Evolutionary conservation across 2,888 invertebrate genomes (phyloP).

Genomic region (Dexiosoma caninum): DNA sequence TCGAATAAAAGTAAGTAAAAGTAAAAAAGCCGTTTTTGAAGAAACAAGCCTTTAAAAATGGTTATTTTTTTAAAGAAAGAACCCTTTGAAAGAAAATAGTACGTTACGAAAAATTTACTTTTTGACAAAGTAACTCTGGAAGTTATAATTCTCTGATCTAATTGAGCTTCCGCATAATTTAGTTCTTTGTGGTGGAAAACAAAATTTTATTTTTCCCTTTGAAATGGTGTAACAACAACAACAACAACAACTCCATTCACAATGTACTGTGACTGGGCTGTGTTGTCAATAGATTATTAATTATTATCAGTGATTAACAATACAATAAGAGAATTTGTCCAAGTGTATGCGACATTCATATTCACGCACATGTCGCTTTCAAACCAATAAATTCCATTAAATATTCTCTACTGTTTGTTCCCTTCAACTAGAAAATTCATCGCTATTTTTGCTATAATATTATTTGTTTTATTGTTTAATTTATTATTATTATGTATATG

Average conservation of each 20-base stretch:
- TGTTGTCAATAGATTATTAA: constrained; percentile 38
- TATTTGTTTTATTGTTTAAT: constrained; percentile 31
- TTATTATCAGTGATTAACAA: constrained; percentile 34
- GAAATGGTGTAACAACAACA: constrained; percentile 22
- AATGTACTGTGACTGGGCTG: constrained; percentile 3
- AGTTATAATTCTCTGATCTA: too few species aligned
- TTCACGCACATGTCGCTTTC: constrained; percentile 14
- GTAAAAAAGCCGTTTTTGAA: too few species aligned
- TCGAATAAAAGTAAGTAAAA: too few species aligned
- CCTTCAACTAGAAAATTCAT: background rate
- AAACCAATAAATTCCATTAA: constrained; percentile 13
- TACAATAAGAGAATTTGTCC: constrained; percentile 30
- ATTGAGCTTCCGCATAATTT: too few species aligned
- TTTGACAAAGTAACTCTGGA: too few species aligned
- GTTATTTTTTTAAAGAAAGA: background rate
- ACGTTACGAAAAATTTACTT: too few species aligned
- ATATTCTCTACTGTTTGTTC: constrained; percentile 29
- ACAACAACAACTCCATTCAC: background rate
- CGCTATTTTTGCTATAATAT: background rate
- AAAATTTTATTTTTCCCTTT: background rate
- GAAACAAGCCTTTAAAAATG: background rate
- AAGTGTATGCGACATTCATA: background rate
- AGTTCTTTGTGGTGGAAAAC: too few species aligned
- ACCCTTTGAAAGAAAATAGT: background rate
- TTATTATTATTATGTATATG: constrained; percentile 30